A percentile compares a stretch with the other conserved stretches of the same genome.
Conservation (phyloP, 1,140 invertebrate species). For the Pachyrhynchus sulphureomaculatus region DNA sequence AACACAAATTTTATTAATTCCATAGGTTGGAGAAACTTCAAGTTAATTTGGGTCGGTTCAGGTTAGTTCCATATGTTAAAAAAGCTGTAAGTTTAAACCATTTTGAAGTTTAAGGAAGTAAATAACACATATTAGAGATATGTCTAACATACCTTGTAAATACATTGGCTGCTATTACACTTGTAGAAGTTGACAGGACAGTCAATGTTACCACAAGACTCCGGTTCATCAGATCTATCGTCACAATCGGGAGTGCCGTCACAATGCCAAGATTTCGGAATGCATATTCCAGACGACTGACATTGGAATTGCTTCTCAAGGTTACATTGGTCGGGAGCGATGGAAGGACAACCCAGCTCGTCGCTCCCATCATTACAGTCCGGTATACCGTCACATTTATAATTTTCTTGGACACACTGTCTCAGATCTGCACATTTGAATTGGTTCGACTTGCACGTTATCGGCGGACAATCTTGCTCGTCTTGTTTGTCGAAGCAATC, state of each 20-base stretch:
- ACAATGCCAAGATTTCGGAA: constrained; percentile 91
- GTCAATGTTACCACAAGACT: constrained; percentile 75
- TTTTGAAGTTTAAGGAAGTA: no score
- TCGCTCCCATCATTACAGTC: constrained; percentile 92
- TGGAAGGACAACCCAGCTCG: constrained; percentile 81
- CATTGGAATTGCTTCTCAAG: constrained; percentile 89
- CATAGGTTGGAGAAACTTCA: no score
- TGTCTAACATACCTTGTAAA: constrained; percentile 66
- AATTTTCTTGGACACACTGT: constrained; percentile 90
- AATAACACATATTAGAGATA: no score
- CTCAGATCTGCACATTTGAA: constrained; percentile 90
- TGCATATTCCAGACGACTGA: constrained; percentile 83
- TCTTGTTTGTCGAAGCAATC: constrained; percentile 98
- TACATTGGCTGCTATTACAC: constrained; percentile 85
- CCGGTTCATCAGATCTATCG: constrained; percentile 88
- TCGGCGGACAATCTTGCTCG: constrained; percentile 93
- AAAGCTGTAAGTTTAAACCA: no score
- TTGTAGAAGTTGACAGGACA: constrained; percentile 79
- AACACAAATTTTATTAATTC: no score
- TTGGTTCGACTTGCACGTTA: constrained; percentile 88
- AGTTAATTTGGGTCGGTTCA: no score
- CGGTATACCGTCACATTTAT: constrained; percentile 91
- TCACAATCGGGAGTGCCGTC: constrained; percentile 92
- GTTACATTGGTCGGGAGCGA: constrained; percentile 84
- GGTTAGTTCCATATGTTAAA: no score